Evolutionary conservation across 1,140 invertebrate genomes (phyloP).

Genomic region (Drosophila quadrilineata): DNA sequence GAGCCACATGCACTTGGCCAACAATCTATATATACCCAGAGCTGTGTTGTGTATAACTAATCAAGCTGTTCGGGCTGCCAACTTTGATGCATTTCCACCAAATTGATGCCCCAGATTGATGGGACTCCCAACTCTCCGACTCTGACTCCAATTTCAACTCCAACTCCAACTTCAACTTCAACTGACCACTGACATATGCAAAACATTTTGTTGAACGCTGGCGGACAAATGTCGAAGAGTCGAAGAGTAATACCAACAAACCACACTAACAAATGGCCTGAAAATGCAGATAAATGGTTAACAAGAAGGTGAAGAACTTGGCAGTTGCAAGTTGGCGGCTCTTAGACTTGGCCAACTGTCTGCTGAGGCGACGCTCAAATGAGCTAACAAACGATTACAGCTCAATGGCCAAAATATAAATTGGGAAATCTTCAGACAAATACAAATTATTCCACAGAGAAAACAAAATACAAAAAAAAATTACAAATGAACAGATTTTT

Average conservation of each 20-base stretch:
- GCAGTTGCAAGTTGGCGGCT: slow-evolving; percentile 24
- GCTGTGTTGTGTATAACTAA: slow-evolving; percentile 50
- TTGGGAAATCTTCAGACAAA: no score
- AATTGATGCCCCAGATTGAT: slow-evolving; percentile 69
- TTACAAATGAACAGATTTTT: no score
- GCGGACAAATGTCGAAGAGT: slow-evolving; percentile 16
- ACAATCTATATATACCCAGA: slow-evolving; percentile 38
- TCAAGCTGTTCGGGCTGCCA: slow-evolving; percentile 74
- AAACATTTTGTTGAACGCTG: slow-evolving; percentile 63
- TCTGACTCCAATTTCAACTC: slow-evolving; percentile 9
- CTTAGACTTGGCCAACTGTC: not conserved
- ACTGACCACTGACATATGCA: slow-evolving; percentile 66
- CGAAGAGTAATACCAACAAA: not conserved
- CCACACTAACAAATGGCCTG: slow-evolving; percentile 58
- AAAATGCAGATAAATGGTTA: slow-evolving; percentile 69
- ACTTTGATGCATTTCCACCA: slow-evolving; percentile 74
- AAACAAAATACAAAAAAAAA: no score
- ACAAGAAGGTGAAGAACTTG: slow-evolving; percentile 59
- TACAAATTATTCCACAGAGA: no score
- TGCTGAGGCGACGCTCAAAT: not conserved
- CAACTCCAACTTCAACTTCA: slow-evolving; percentile 5
- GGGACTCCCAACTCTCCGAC: slow-evolving; percentile 29
- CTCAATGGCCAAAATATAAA: no score
- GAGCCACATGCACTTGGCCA: slow-evolving; percentile 66
- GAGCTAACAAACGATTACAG: not conserved